Evolutionary conservation across 92 coral and sea anemone genomes (phyloP).

Genomic region (Bergia sp.): DNA sequence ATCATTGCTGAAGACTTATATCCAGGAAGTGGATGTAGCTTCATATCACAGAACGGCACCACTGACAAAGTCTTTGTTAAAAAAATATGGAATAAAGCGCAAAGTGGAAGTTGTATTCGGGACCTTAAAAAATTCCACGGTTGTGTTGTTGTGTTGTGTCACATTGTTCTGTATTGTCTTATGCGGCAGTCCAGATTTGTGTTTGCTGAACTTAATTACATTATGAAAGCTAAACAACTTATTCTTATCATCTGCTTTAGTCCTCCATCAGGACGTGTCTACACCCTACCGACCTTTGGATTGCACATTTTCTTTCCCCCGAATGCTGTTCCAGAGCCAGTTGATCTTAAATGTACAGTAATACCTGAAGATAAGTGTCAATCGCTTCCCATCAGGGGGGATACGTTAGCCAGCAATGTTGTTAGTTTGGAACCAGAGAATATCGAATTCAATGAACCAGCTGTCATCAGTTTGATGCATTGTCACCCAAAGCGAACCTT

Average conservation of each 20-base stretch:
- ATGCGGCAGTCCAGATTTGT: too few relatives aligned
- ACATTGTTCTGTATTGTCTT: too few relatives aligned
- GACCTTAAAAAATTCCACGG: too few relatives aligned
- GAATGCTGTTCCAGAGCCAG: conserved; percentile 14
- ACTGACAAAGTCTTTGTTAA: too few relatives aligned
- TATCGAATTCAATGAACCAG: background rate
- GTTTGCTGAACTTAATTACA: too few relatives aligned
- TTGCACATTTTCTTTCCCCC: conserved; percentile 24
- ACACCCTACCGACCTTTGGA: conserved; percentile 14
- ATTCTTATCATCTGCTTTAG: background rate
- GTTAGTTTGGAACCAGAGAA: conserved; percentile 6
- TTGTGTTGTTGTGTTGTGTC: too few relatives aligned
- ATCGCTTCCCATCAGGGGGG: background rate
- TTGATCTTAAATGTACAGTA: background rate
- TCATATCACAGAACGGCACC: too few relatives aligned
- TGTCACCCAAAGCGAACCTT: background rate
- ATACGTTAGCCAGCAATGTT: conserved; percentile 1
- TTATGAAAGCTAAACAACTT: too few relatives aligned
- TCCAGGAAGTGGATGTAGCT: too few relatives aligned
- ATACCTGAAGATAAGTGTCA: background rate
- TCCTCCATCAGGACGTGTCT: background rate
- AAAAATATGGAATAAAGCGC: too few relatives aligned
- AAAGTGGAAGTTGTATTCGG: too few relatives aligned
- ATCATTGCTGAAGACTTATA: too few relatives aligned
- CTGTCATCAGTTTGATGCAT: conserved; percentile 9